Evolutionary conservation across 2,888 invertebrate genomes (phyloP).

Genomic region (Cheiracanthium punctorium): DNA sequence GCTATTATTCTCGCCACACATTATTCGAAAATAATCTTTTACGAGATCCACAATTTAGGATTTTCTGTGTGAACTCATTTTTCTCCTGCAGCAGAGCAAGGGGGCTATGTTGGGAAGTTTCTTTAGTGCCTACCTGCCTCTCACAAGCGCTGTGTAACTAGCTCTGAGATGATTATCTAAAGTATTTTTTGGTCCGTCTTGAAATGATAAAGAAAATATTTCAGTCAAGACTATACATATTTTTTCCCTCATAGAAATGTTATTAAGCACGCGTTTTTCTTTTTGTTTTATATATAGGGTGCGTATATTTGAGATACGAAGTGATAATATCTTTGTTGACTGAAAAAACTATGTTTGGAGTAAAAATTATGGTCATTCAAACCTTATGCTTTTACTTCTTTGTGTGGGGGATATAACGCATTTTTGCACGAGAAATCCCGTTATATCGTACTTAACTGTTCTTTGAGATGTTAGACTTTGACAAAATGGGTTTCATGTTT

Average conservation of each 20-base stretch:
- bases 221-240: not conserved
- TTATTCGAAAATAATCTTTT: not conserved
- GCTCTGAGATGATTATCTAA: not conserved
- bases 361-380: no score
- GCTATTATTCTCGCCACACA: not conserved
- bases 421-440: no score
- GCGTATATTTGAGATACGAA: not conserved
- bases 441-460: no score
- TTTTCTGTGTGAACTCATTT: not conserved
- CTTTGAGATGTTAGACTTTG: no score
- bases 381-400: no score
- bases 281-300: not conserved
- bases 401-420: no score
- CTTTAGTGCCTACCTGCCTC: no score
- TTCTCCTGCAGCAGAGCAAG: not conserved
- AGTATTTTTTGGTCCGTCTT: not conserved
- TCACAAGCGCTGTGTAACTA: not conserved
- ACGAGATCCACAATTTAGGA: not conserved
- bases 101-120: not conserved
- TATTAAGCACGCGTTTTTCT: not conserved
- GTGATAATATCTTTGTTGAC: not conserved
- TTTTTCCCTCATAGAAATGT: not conserved
- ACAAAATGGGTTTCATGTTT: no score
- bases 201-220: not conserved
- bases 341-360: not conserved